Evolutionary conservation across 2,113 vertebrate species (phyloP).

Genomic region (Tachuris rubrigastra): DNA sequence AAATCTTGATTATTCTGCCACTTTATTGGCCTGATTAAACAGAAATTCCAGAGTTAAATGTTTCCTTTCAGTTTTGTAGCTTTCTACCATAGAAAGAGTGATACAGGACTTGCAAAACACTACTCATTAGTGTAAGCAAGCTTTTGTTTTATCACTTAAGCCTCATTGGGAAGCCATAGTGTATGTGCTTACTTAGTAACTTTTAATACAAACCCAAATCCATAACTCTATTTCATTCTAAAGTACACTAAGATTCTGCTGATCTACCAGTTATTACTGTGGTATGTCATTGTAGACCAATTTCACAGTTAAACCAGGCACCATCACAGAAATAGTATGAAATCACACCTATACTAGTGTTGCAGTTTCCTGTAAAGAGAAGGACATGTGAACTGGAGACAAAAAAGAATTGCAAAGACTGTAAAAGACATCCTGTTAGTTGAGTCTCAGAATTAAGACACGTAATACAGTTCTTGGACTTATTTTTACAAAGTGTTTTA

Average conservation of each 20-base stretch:
- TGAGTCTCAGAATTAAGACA: neutral
- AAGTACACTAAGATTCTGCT: neutral
- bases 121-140: neutral
- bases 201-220: neutral
- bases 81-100: neutral
- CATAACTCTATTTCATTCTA: neutral
- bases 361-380: neutral
- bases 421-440: neutral
- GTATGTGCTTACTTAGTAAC: neutral
- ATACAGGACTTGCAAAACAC: neutral
- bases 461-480: neutral
- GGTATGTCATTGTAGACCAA: neutral
- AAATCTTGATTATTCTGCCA: neutral
- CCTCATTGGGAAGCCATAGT: neutral
- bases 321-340: neutral
- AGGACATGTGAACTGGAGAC: neutral
- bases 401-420: neutral
- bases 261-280: neutral
- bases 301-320: neutral
- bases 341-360: neutral
- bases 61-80: neutral
- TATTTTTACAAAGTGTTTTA: neutral
- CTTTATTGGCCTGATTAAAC: neutral
- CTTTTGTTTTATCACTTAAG: neutral
- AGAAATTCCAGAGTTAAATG: neutral